Base-by-base conservation (phyloP, 2,797 vertebrate species). In the Melanotaenia pygmaea region DNA sequence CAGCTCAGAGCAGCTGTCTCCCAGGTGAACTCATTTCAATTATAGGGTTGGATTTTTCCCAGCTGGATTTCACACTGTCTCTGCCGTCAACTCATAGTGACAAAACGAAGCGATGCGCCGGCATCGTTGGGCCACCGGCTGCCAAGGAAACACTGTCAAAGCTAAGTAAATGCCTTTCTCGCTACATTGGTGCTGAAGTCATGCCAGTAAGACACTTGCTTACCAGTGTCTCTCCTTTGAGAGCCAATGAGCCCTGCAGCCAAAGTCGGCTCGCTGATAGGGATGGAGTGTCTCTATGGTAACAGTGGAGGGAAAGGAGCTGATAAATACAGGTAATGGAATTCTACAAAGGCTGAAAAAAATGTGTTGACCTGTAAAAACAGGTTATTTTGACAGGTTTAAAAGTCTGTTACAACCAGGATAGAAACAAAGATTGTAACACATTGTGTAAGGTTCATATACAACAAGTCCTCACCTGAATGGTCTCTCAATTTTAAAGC, bases 251-350 rank as follows among this genome's bases (percentile, higher is more conserved):
- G 89, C 81, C 86, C 74, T 73, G 89, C 91, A 93, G 92, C 91
- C 89, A 93, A 91, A 92, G 88, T 89, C 86, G 86, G 85, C 88
- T 88, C 74, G 84, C 91, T 92, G 89, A 89, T 92, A 83, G 90
- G 91, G 91, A 92, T 85, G 87, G 84, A 90, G 90, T 87, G 93
- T 95, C 94, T 94, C 94, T 95, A 95, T 95, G 94, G 94, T 94
- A 95, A 95, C 94, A 57, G 90, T 67, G 77, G 86, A 89, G 82
- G 72, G 72, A 89, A 87, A 86, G 83, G 83, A 89, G 80, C 85
- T 74, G 72, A 89, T 88, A 89, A 92, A 91, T 87, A 85, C 93
- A 95, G 94, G 94, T 95, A 94, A 90, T 92, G 88, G 82, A 85
- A 92, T 91, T 89, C 86, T 87, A 86, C 81, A 84, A 89, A 86